Evolutionary conservation across 2,113 vertebrate genomes (phyloP).

Genomic region (Pelecanus crispus): DNA sequence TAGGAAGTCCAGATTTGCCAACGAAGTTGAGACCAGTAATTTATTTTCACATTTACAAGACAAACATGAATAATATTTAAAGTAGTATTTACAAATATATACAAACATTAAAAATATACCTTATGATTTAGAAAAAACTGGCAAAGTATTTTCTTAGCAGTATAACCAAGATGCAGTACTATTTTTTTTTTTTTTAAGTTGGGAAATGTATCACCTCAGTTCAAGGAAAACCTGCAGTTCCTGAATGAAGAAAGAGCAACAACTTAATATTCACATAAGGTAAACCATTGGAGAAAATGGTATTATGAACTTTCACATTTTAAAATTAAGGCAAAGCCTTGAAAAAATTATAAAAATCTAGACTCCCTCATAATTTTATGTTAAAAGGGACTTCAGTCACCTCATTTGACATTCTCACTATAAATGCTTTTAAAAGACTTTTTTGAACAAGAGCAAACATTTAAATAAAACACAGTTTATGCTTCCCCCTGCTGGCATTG

Average conservation of each 20-base stretch:
- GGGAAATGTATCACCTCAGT: background rate
- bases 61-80: constrained; percentile 59
- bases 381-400: background rate
- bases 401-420: background rate
- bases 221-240: background rate
- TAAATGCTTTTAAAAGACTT: background rate
- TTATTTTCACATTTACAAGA: constrained; percentile 64
- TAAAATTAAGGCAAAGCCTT: constrained; percentile 6
- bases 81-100: constrained; percentile 67
- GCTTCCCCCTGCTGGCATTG: background rate
- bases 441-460: background rate
- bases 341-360: background rate
- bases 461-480: background rate
- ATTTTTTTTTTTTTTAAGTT: background rate
- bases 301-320: background rate
- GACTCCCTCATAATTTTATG: background rate
- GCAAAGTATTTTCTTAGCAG: background rate
- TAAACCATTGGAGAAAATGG: background rate
- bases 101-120: constrained; percentile 59
- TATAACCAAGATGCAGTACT: background rate
- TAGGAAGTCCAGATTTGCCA: background rate
- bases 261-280: background rate
- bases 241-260: background rate
- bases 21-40: background rate
- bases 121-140: background rate